Conservation (phyloP, 2,797 vertebrate species). For the Threskiornis aethiopicus region DNA sequence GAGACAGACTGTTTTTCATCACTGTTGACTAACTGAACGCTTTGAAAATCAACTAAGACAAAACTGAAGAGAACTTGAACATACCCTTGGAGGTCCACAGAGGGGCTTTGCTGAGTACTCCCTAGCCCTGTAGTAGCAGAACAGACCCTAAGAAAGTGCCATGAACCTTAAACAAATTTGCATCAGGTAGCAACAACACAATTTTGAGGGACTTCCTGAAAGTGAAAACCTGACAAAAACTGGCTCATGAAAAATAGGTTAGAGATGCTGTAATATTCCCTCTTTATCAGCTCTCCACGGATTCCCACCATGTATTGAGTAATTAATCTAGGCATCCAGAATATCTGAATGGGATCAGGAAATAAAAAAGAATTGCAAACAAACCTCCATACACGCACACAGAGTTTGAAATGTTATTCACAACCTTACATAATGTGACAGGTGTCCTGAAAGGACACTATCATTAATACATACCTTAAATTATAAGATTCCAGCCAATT, state of each 20-base stretch:
- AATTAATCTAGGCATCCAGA: not conserved
- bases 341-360: not conserved
- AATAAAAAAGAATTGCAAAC: not conserved
- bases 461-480: not conserved
- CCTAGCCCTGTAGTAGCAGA: rapidly evolving
- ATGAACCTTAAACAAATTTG: not conserved
- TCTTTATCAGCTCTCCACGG: not conserved
- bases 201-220: not conserved
- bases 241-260: not conserved
- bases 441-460: not conserved
- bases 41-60: not conserved
- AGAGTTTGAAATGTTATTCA: not conserved
- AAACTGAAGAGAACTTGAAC: not conserved
- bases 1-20: not conserved
- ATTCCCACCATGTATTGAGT: not conserved
- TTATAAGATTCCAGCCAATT: not conserved
- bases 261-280: not conserved
- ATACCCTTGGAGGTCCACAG: not conserved
- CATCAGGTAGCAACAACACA: not conserved
- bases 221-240: not conserved
- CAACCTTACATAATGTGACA: not conserved
- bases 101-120: not conserved
- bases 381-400: not conserved
- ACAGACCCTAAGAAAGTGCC: not conserved
- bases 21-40: not conserved